These are phyloP conservation scores for Catharus fuscescens DNA, from an alignment of 2,113 vertebrate genomes.

Conservation along the genomic window DNA sequence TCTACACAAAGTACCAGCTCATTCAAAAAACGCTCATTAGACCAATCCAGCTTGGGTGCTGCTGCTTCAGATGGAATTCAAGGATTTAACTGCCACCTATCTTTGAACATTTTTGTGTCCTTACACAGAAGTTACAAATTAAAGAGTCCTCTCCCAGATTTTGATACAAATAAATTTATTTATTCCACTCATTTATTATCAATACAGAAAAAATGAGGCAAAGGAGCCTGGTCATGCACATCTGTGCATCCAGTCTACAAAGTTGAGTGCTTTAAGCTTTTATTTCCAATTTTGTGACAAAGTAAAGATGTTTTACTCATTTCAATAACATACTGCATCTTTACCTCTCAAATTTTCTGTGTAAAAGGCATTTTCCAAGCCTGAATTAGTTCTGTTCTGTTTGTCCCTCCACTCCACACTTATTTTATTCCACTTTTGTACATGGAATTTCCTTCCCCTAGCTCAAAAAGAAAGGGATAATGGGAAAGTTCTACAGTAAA, in stretches of 20 bases:
- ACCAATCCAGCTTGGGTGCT: neutral
- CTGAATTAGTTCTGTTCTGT: neutral
- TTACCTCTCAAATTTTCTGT: neutral
- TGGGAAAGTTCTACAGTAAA: neutral
- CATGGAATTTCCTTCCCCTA: neutral
- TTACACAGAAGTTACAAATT: fast-evolving
- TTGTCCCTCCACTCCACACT: no score
- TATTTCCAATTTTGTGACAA: neutral
- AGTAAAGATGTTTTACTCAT: neutral
- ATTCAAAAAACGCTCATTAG: fast-evolving
- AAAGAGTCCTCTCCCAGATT: neutral
- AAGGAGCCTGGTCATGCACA: neutral
- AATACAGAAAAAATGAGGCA: fast-evolving
- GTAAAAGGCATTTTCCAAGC: neutral
- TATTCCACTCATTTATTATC: neutral
- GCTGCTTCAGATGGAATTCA: neutral
- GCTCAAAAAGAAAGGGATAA: neutral
- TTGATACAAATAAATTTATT: neutral
- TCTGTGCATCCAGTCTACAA: neutral
- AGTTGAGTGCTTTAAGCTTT: neutral
- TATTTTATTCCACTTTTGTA: neutral
- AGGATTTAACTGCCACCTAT: neutral
- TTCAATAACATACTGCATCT: neutral
- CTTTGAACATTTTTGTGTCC: neutral
- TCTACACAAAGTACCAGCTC: neutral